Evolutionary conservation across 2,888 invertebrate species (phyloP), one percentile per base, ranked within the genome.

Genomic region (Itoplectis maculator): DNA sequence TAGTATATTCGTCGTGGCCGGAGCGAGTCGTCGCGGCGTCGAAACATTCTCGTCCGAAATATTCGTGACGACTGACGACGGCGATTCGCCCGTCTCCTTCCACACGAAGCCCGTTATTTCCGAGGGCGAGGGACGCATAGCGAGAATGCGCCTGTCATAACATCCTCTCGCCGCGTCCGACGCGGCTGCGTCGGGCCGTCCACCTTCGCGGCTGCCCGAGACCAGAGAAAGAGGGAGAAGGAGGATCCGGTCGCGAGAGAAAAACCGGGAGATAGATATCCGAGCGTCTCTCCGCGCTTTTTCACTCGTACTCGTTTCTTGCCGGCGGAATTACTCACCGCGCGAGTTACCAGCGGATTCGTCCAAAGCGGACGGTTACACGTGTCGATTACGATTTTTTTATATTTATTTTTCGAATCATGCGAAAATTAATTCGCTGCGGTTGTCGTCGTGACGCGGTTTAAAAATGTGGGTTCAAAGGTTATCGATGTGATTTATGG

Each of bases 1-100:
- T 91, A 88, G 90, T 90, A 90, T 90, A 91, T 91, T 90, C 80
- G 87, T 87, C 15, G 23, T 0, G 49, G 11, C 69, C 56, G 40
- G 35, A 11, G 18, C 11, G 20, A 35, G 47, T 49, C 49, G 20
- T 51, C 47, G 65, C 29, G 49, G 47, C 15, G 18, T 0, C 23
- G 45, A 20, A 47, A 69, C 45, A 45, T 70, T 54, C 56, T 18
- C 20, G 18, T 54, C 51, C 49, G 40, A 54, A 45, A 63, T 45
- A 75, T 65, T 80, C 80, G 74, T 66, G 70, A 76, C 65, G 65
- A 56, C 63, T 35, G 37, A 74, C 29, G 80, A 63, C 35, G 51
- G 45, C 23, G 8, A 23, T 54, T 23, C 9, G 23, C 23, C 13
- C 0, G 20, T 23, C 56, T 20, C n/a, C 20, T 23, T 54, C 29